Base-by-base conservation (phyloP, 2,113 vertebrate genomes). In the Coregonus clupeaformis region DNA sequence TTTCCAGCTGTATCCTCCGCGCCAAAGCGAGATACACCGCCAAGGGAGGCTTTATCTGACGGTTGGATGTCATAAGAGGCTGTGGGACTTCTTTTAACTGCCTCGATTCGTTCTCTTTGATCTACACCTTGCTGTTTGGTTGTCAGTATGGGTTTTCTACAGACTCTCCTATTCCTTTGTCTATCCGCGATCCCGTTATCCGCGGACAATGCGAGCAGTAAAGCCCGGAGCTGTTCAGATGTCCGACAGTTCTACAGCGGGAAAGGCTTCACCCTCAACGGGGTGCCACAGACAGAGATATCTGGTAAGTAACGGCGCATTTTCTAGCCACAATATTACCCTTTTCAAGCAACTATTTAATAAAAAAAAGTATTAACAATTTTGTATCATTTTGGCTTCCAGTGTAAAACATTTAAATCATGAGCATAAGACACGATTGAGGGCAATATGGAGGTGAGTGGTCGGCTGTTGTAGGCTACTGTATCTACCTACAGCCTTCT, bases 221-320 rank as follows among this genome's bases (percentile, higher is more conserved):
- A 93, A 88, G 92, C 92, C 78, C 92, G 88, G 75, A 98, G 95
- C 94, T 98, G 97, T 91, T 13, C 91, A 81, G 95, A 97, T 77
- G 93, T 97, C 89, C 95, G 95, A 72, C 95, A 95, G 91, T 93
- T 97, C 89, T 99, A 99, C 92, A 95, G 93, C 84, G 94, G 95
- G 82, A 97, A 96, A 80, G 97, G 97, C 45, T 99, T 98, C 93
- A 94, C 94, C 65, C 90, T 96, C 36, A 92, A 75, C 80, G 96
- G 92, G 22, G 96, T 97, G 27, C 97, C 97, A 18, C 95, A 94
- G 89, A 94, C 93, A 0, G 96, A 97, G 87, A 98, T 98, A 85
- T 97, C 97, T 52, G 97, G 97, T 99, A 88, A 95, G 94, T 25
- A 65, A 24, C 63, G 63, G 63, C 6, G 27, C 16, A 6, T 18